Evolutionary conservation across 2,888 invertebrate genomes (phyloP).

Genomic region (Cyrtodaria siliqua): DNA sequence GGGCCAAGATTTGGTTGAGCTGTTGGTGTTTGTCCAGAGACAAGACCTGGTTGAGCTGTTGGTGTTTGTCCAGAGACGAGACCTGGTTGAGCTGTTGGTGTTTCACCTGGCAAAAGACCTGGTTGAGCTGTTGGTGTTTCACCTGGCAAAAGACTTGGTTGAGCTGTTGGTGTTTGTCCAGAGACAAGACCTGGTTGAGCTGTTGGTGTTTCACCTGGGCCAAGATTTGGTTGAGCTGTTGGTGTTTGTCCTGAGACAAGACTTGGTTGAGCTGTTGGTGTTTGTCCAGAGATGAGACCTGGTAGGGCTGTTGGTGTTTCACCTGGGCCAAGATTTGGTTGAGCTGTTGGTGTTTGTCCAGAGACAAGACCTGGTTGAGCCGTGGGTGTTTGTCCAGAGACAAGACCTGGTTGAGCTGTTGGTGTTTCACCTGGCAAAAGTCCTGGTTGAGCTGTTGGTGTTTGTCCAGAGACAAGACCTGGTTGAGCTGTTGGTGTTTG

Average conservation of each 20-base stretch:
- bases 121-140: conserved; percentile 34
- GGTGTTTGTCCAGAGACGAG: conserved; percentile 31
- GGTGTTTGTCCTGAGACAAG: conserved; percentile 31
- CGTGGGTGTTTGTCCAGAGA: conserved; percentile 51
- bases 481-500: conserved; percentile 52
- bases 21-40: conserved; percentile 50
- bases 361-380: conserved; percentile 40
- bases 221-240: conserved; percentile 43
- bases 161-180: conserved; percentile 45
- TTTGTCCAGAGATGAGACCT: conserved; percentile 24
- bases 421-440: conserved; percentile 32
- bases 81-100: conserved; percentile 54
- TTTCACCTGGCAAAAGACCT: conserved; percentile 37
- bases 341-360: conserved; percentile 38
- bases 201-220: conserved; percentile 45
- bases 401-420: conserved; percentile 46
- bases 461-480: conserved; percentile 21
- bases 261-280: conserved; percentile 52
- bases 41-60: conserved; percentile 35
- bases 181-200: conserved; percentile 45
- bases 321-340: conserved; percentile 35
- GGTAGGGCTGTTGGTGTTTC: conserved; percentile 48
- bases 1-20: conserved; percentile 41
- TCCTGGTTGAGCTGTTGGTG: conserved; percentile 40
- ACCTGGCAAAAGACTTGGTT: conserved; percentile 57